These are phyloP conservation scores for Triplophysa siluroides DNA, from an alignment of 2,113 vertebrate species.

Conservation along the genomic window DNA sequence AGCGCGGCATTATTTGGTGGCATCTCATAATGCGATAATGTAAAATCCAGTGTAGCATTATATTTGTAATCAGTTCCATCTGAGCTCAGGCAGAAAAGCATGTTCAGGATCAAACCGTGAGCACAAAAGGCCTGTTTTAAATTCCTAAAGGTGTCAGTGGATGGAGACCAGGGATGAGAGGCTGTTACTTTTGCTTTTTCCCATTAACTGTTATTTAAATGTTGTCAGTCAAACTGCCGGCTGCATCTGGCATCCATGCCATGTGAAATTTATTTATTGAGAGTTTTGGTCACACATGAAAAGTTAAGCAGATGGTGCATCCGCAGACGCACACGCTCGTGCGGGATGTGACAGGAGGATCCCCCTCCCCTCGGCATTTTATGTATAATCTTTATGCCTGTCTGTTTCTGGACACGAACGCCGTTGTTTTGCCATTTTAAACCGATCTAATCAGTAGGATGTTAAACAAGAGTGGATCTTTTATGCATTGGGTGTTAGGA, in stretches of 20 bases:
- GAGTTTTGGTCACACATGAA: conserved; percentile 89
- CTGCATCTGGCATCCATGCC: conserved; percentile 73
- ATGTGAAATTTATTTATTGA: conserved; percentile 80
- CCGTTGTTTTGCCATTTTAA: conserved; percentile 82
- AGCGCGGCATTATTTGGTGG: conserved; percentile 29
- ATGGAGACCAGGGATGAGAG: conserved; percentile 43
- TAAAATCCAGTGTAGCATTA: conserved; percentile 20
- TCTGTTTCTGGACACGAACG: conserved; percentile 74
- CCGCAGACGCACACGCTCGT: conserved; percentile 52
- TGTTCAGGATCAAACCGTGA: conserved; percentile 15
- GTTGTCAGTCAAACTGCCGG: conserved; percentile 74
- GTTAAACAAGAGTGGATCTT: conserved; percentile 94
- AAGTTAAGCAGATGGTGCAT: conserved; percentile 87
- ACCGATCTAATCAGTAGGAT: conserved; percentile 90
- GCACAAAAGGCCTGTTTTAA: conserved; percentile 49
- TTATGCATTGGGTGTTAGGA: conserved; percentile 90
- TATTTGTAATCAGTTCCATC: conserved; percentile 38
- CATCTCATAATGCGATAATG: conserved; percentile 35
- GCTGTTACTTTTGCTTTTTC: conserved; percentile 59
- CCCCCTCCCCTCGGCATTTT: conserved; percentile 61
- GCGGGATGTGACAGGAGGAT: conserved; percentile 50
- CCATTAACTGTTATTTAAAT: conserved; percentile 75
- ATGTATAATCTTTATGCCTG: conserved; percentile 78
- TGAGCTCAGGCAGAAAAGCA: conserved; percentile 28
- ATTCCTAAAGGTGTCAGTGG: conserved; percentile 46